Percentiles rank a stretch among this genome's conserved stretches.
Evolutionary conservation across 2,888 invertebrate species (phyloP).

Genomic region (Spicauda simplicius): DNA sequence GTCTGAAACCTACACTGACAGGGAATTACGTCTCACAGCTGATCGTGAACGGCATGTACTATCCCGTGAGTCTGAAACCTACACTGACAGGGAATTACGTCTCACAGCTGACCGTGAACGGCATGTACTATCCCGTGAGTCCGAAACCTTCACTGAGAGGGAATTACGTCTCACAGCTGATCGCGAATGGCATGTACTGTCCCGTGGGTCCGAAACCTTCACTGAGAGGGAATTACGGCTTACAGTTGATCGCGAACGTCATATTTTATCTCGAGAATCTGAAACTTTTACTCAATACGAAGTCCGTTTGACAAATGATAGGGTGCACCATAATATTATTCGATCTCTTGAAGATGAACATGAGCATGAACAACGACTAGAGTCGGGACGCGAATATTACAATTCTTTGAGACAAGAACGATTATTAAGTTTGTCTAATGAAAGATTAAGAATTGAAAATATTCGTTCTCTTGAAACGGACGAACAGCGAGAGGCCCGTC

Average conservation of each 20-base stretch:
- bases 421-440: constrained; percentile 30
- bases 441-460: constrained; percentile 32
- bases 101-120: no score
- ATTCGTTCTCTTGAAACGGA: constrained; percentile 35
- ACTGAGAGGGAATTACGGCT: constrained; percentile 38
- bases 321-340: background rate
- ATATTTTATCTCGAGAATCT: constrained; percentile 8
- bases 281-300: background rate
- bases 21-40: no score
- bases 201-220: constrained; percentile 34
- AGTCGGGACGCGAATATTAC: constrained; percentile 23
- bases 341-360: background rate
- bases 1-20: no score
- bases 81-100: no score
- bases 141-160: constrained; percentile 37
- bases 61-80: no score
- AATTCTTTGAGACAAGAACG: constrained; percentile 26
- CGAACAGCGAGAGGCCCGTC: constrained; percentile 26
- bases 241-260: no score
- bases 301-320: background rate
- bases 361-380: constrained; percentile 7
- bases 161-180: no score
- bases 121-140: no score
- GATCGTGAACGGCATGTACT: no score
- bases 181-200: constrained; percentile 10